Evolutionary conservation across 2,113 vertebrate species (phyloP), one percentile per base, ranked within the genome.

Genomic region (Passer domesticus): DNA sequence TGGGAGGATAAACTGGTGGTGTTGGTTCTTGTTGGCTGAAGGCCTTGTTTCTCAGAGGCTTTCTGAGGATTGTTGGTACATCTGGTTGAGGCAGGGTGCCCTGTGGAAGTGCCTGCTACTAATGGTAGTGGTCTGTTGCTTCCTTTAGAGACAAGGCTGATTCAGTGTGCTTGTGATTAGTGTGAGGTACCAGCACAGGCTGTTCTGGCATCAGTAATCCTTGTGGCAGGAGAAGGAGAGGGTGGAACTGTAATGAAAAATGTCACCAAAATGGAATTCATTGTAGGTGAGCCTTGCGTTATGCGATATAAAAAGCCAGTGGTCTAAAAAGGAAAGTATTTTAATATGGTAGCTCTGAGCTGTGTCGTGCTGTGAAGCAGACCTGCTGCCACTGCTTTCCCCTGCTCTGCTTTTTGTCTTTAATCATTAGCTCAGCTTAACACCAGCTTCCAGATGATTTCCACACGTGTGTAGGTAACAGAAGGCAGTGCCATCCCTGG

Each of bases 321-420:
- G 58, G 77, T 84, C 74, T 91, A 55, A 95, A 82, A 79, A 39
- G 70, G 87, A 64, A 95, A 69, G 30, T 89, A 62, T 79, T 91
- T 95, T 76, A 82, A 23, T 35, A 24, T 1, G 2, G 49, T 49
- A 91, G 46, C 74, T 95, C 74, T 84, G 28, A 87, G 49, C 58
- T 50, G 14, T 53, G 72, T 19, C 1, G 0, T 69, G 24, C 49
- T 47, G 62, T 64, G 70, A 72, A 52, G 58, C 69, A 87, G 52
- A 78, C 81, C 66, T 89, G 39, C 66, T 91, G 52, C 49, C 59
- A 13, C 60, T 84, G 2, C 81, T 78, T 81, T 60, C 25, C 49
- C 23, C 66, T 70, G 63, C 44, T 89, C 81, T 85, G 81, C 63
- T 94, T 73, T 66, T 81, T 72, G 56, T 89, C 93, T 84, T 87